Evolutionary conservation across 2,888 invertebrate species (phyloP), one percentile per base, ranked within the genome.

Genomic region (Plebejus anna): DNA sequence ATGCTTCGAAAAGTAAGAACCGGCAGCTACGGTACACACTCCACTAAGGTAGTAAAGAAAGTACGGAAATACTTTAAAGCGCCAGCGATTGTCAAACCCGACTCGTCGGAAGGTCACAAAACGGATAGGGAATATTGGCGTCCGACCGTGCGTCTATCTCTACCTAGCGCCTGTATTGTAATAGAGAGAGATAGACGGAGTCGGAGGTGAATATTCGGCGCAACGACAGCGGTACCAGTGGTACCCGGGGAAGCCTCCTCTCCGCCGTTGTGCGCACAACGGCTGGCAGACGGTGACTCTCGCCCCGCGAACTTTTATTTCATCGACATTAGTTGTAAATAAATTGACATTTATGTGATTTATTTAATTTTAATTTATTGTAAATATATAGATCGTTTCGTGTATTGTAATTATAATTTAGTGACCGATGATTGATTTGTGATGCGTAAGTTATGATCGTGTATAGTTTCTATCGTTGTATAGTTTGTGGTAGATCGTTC

Each of bases 331-430:
- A 85, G 7, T 73, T 92, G 92, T 92, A 92, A 90, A 92, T 91
- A 91, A 83, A 84, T 86, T 86, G 82, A 82, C 79, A 80, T 77
- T 84, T 81, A 86, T 90, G 89, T 92, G 90, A 90, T 92, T 87
- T 89, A 87, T 86, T 89, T 90, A 87, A 86, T 81, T 82, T 85
- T 80, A 82, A 85, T 86, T 87, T 82, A 79, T 84, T 94, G 93
- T 93, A 92, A 90, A 93, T 94, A 92, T 88, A 91, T 89, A 88
- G 89, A 89, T 85, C 84, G 85, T 86, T 73, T 51, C 47, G 89
- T 88, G 87, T 90, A 86, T 86, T 85, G 86, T 86, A 85, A 87
- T 84, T 77, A 79, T 87, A 82, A 87, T 87, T 86, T 85, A 85
- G 83, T 84, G 80, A 85, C 85, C 87, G 88, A 89, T 90, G 86